phyloP scores from a whole-genome alignment of 2,888 invertebrate species.

The Diarsia mendica region DNA sequence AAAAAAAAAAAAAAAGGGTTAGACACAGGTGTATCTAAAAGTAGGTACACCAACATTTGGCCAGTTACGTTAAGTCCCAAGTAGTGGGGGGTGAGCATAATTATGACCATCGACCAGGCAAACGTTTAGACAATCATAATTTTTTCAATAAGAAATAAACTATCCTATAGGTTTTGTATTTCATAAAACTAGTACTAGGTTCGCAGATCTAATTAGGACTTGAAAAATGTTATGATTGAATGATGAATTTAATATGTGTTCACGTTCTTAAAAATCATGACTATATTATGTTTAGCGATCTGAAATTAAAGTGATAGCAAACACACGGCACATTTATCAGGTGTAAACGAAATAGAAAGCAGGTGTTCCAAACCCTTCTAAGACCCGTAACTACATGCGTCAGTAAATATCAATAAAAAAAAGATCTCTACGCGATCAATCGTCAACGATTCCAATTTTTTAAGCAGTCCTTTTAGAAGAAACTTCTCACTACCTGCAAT shows the following conservation, averaged over 20 bases:
- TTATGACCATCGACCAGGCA: too few relatives aligned
- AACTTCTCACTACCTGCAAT: constrained; percentile 58
- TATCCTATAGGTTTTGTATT: neutral
- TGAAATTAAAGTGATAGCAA: neutral
- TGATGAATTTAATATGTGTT: neutral
- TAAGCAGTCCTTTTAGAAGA: constrained; percentile 57
- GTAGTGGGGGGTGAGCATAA: too few relatives aligned
- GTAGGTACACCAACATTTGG: too few relatives aligned
- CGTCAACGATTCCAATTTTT: constrained; percentile 63
- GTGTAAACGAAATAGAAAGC: neutral
- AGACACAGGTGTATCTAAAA: too few relatives aligned
- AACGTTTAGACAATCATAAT: neutral
- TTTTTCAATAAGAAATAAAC: neutral
- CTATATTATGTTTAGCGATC: neutral
- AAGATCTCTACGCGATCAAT: constrained; percentile 54
- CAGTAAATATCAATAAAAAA: constrained; percentile 28
- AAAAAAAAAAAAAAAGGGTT: too few relatives aligned
- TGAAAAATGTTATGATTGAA: too few relatives aligned
- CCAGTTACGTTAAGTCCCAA: too few relatives aligned
- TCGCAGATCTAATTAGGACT: neutral
- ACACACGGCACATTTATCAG: neutral
- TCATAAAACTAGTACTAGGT: neutral
- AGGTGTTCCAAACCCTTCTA: constrained; percentile 32
- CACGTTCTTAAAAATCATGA: neutral
- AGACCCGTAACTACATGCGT: constrained; percentile 23